Conservation (phyloP, 2,797 vertebrate species). For the Acropternis orthonyx region DNA sequence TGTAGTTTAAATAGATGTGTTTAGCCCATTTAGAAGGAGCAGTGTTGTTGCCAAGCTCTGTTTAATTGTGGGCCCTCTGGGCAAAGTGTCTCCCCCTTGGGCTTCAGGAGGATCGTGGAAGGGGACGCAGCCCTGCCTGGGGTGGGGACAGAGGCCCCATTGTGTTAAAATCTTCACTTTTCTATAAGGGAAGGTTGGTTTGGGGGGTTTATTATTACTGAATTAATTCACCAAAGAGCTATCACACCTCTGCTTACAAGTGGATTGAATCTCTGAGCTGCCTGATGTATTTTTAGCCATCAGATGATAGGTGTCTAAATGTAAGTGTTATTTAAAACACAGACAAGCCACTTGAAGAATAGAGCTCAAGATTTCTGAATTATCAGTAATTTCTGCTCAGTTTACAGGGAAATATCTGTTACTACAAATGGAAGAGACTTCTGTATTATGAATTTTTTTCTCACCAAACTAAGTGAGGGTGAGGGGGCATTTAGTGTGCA, state of each 20-base stretch:
- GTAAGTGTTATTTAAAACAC: not conserved
- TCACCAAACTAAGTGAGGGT: not conserved
- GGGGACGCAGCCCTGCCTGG: not conserved
- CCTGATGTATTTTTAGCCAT: not conserved
- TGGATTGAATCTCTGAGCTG: not conserved
- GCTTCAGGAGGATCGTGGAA: not conserved
- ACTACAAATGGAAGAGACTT: not conserved
- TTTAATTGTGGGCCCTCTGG: not conserved
- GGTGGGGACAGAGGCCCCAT: not conserved
- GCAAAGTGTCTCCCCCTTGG: not conserved
- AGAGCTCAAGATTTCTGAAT: not conserved
- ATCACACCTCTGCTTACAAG: not conserved
- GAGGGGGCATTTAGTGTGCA: accelerated
- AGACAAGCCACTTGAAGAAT: not conserved
- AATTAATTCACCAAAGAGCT: not conserved
- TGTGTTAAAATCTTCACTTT: not conserved
- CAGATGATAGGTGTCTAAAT: not conserved
- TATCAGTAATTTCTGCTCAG: not conserved
- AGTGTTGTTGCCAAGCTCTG: not conserved
- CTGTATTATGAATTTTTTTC: not conserved
- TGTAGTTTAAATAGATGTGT: accelerated
- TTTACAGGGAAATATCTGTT: not conserved
- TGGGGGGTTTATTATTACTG: not conserved
- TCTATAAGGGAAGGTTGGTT: not conserved
- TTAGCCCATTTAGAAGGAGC: not conserved